Conservation (phyloP, 1,140 invertebrate genomes). For the Olivierus martensii region DNA sequence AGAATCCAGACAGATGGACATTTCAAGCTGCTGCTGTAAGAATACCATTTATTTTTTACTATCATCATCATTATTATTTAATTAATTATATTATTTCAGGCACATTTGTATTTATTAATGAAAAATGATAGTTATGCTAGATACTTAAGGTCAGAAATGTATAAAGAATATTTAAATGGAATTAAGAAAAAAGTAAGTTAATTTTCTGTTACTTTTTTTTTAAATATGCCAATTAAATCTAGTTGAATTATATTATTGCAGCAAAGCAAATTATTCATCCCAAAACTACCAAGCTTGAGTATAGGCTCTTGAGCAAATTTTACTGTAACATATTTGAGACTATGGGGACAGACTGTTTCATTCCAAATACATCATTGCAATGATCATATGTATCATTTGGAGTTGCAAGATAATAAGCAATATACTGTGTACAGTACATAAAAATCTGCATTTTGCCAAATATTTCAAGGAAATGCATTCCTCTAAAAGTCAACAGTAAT, state of each 20-base stretch:
- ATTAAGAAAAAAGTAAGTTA: conserved; percentile 87
- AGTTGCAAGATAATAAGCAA: no score
- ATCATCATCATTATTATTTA: neutral
- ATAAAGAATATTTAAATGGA: conserved; percentile 91
- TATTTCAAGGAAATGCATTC: no score
- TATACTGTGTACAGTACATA: no score
- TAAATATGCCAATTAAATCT: neutral
- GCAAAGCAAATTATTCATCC: conserved; percentile 20
- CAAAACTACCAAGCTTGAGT: conserved; percentile 19
- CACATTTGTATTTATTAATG: conserved; percentile 98
- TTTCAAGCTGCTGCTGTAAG: conserved; percentile 85
- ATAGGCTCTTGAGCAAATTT: conserved; percentile 8
- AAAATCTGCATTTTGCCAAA: no score
- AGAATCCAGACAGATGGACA: conserved; percentile 68
- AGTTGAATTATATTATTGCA: neutral
- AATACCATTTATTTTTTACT: neutral
- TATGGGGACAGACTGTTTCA: no score
- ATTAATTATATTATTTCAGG: conserved; percentile 49
- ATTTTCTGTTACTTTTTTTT: neutral
- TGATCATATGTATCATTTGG: no score
- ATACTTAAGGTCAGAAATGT: conserved; percentile 96
- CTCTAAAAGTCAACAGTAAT: no score
- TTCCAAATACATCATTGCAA: no score
- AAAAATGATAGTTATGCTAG: conserved; percentile 97
- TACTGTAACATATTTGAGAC: no score